A percentile compares a stretch with the other conserved stretches of the same genome.
Evolutionary conservation across 2,888 invertebrate genomes (phyloP).

Genomic region (Melangyna quadrimaculata): DNA sequence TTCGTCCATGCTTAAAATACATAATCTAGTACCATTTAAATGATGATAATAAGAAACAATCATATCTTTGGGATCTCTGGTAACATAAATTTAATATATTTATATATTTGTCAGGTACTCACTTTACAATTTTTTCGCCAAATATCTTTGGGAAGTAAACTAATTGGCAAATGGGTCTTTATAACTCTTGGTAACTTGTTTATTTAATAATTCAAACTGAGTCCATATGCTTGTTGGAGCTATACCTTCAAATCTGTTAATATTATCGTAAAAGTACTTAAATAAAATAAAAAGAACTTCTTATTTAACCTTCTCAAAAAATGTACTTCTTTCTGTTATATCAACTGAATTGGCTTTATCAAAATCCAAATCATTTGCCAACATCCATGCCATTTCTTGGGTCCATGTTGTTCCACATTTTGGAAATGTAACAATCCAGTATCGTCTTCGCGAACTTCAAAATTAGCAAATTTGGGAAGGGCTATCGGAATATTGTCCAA

Average conservation of each 20-base stretch:
- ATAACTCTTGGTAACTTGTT: slow-evolving; percentile 55
- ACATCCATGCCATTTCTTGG: slow-evolving; percentile 68
- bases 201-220: background rate
- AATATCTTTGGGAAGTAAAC: too few species aligned
- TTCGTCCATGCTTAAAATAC: slow-evolving; percentile 76
- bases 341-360: slow-evolving; percentile 16
- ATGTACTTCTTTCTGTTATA: slow-evolving; percentile 47
- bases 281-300: background rate
- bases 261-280: background rate
- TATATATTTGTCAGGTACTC: too few species aligned
- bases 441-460: too few species aligned
- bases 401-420: slow-evolving; percentile 72
- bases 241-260: background rate
- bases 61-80: slow-evolving; percentile 25
- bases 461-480: slow-evolving; percentile 35
- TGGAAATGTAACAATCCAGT: slow-evolving; percentile 60
- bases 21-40: background rate
- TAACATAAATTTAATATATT: slow-evolving; percentile 20
- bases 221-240: background rate
- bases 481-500: slow-evolving; percentile 22
- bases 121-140: too few species aligned
- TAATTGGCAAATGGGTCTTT: slow-evolving; percentile 66
- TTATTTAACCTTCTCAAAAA: slow-evolving; percentile 49
- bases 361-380: slow-evolving; percentile 59
- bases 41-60: slow-evolving; percentile 36